These are phyloP conservation scores for Eupsilia transversa DNA, from an alignment of 2,888 invertebrate genomes.

Conservation along the genomic window DNA sequence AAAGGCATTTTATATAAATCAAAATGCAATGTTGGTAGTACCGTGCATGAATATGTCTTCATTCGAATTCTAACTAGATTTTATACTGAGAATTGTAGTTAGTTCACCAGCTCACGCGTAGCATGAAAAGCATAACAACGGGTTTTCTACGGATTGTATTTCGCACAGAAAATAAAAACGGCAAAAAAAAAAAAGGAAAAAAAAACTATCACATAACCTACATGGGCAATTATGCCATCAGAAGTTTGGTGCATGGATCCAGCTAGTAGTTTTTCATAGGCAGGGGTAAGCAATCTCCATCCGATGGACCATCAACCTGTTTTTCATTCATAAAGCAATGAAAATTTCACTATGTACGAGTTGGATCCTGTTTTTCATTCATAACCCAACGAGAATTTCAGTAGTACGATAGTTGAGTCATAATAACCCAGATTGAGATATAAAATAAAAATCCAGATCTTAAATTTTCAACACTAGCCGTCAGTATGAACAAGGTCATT, in stretches of 20 bases:
- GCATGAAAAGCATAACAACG: too few species aligned
- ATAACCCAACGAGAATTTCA: neutral
- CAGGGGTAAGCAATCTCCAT: neutral
- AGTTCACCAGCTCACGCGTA: too few species aligned
- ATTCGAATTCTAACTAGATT: neutral
- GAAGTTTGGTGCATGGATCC: neutral
- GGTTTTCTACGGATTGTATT: too few species aligned
- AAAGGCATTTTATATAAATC: conserved; percentile 15
- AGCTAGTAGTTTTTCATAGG: neutral
- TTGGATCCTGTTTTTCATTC: neutral
- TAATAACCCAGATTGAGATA: neutral
- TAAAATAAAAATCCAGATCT: conserved; percentile 14
- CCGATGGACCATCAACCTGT: neutral
- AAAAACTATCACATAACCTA: neutral
- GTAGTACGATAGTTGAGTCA: conserved; percentile 16
- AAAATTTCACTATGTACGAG: conserved; percentile 12
- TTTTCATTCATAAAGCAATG: conserved; percentile 15
- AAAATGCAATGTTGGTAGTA: neutral
- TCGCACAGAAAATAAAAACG: too few species aligned
- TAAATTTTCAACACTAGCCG: conserved; percentile 20
- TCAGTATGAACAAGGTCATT: conserved; percentile 32
- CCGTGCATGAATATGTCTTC: neutral
- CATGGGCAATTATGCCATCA: neutral
- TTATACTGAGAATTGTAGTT: neutral
- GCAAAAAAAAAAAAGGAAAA: too few species aligned